Percentiles rank a stretch among this genome's conserved stretches.
Conservation (phyloP, 2,888 invertebrate genomes). For the Drosophila nigricruria region DNA sequence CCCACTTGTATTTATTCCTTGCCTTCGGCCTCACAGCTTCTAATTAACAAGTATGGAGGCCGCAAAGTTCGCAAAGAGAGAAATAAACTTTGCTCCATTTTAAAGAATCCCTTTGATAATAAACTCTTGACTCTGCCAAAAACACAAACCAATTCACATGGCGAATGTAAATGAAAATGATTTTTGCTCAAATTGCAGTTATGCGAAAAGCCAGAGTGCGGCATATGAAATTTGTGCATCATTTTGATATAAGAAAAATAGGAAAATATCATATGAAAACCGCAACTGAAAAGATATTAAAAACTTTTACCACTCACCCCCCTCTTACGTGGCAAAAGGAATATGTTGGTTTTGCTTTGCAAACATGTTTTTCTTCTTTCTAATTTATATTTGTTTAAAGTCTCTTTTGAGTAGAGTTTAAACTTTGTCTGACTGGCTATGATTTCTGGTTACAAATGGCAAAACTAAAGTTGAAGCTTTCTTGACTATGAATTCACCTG, state of each 20-base stretch:
- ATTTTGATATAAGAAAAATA: background rate
- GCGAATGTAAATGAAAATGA: background rate
- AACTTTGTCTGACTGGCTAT: background rate
- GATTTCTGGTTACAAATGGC: background rate
- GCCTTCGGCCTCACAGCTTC: background rate
- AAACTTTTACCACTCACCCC: background rate
- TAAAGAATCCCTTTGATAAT: background rate
- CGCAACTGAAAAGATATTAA: background rate
- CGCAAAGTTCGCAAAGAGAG: background rate
- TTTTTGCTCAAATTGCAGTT: background rate
- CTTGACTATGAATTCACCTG: background rate
- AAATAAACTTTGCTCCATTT: background rate
- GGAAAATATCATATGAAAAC: background rate
- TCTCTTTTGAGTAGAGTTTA: background rate
- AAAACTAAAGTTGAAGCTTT: background rate
- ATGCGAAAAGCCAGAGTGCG: background rate
- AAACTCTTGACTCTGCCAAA: background rate
- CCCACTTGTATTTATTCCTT: constrained; percentile 7
- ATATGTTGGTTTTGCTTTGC: background rate
- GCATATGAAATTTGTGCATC: background rate
- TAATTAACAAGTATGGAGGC: background rate
- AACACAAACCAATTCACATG: background rate
- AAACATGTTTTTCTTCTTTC: background rate
- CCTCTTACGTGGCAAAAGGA: background rate
- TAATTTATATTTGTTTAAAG: background rate